These are phyloP conservation scores for Lordiphosa mommai DNA, from an alignment of 1,140 invertebrate species.

Conservation along the genomic window DNA sequence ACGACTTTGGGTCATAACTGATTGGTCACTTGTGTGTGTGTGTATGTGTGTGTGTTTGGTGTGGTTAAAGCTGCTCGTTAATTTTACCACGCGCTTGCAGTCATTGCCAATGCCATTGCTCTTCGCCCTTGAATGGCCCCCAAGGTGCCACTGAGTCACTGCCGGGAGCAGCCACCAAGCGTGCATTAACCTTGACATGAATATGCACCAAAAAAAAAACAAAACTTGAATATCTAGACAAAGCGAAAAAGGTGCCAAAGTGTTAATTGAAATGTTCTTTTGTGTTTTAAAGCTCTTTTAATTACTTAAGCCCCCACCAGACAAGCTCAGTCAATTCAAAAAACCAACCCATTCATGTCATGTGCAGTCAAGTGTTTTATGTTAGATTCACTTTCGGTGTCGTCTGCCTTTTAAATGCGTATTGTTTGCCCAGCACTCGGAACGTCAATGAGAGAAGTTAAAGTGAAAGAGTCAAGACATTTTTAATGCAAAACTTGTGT, in stretches of 20 bases:
- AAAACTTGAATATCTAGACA: background rate
- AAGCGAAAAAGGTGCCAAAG: conserved; percentile 29
- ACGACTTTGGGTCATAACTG: conserved; percentile 52
- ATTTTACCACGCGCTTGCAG: conserved; percentile 54
- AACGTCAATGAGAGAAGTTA: too few relatives aligned
- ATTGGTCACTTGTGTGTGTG: conserved; percentile 50
- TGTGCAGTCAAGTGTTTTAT: conserved; percentile 44
- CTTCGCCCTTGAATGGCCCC: conserved; percentile 41
- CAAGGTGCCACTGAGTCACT: conserved; percentile 46
- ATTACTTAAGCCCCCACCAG: conserved; percentile 34
- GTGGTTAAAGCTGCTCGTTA: conserved; percentile 38
- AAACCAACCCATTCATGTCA: conserved; percentile 1
- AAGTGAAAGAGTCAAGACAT: too few relatives aligned
- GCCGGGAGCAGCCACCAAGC: conserved; percentile 35
- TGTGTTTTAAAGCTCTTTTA: conserved; percentile 32
- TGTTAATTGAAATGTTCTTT: conserved; percentile 46
- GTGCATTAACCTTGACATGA: conserved; percentile 69
- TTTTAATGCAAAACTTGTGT: conserved; percentile 23
- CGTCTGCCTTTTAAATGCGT: conserved; percentile 22
- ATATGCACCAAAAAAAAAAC: conserved; percentile 33
- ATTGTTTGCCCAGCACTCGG: conserved; percentile 39
- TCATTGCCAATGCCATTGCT: too few relatives aligned
- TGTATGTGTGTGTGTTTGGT: background rate
- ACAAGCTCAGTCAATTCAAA: background rate
- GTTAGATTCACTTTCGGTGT: background rate